Base-by-base conservation (phyloP, 2,797 vertebrate species). In the Petrocephalus schoutedeni region DNA sequence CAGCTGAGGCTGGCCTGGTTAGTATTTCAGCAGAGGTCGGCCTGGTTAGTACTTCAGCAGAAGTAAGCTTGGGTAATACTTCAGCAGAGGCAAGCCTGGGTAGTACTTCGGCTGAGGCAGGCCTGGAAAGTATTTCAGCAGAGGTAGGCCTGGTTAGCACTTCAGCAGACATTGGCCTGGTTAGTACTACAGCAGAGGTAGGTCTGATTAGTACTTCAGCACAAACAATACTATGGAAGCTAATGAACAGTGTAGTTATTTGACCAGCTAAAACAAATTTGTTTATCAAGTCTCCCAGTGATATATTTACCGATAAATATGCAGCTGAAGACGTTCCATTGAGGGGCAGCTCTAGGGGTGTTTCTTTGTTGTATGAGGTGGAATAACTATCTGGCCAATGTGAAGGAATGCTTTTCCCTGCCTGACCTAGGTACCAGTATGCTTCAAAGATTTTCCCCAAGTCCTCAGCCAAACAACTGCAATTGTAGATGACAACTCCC, bases 371-470 rank as follows among this genome's bases (percentile, higher is more conserved):
- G 94, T 95, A 98, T 61, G 23, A 0, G 1, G 98, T 99, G 87
- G 97, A 94, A 87, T 95, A 99, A 0, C 92, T 93, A 80, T 45
- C 89, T 0, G 98, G 98, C 98, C 98, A 99, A 0, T 96, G 95
- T 0, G 93, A 91, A 0, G 98, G 98, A 90, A 99, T 95, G 4
- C 94, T 92, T 61, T 93, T 90, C 0, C 91, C 93, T 0, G 93
- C 94, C 74, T 94, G 88, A 0, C 97, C 98, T 1, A 99, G 91
- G 8, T 93, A 95, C 98, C 98, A 98, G 67, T 99, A 99, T 0
- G 95, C 96, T 64, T 98, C 97, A 6, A 99, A 99, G 90, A 98
- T 96, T 92, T 98, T 99, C 4, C 88, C 93, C 64, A 98, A 92
- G 89, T 99, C 98, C 6, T 92, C 74, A 0, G 98, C 98, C 85